Percentiles rank a stretch among this genome's conserved stretches.
phyloP scores from a whole-genome alignment of 2,797 vertebrate species.

The Ptychadena robeensis region DNA sequence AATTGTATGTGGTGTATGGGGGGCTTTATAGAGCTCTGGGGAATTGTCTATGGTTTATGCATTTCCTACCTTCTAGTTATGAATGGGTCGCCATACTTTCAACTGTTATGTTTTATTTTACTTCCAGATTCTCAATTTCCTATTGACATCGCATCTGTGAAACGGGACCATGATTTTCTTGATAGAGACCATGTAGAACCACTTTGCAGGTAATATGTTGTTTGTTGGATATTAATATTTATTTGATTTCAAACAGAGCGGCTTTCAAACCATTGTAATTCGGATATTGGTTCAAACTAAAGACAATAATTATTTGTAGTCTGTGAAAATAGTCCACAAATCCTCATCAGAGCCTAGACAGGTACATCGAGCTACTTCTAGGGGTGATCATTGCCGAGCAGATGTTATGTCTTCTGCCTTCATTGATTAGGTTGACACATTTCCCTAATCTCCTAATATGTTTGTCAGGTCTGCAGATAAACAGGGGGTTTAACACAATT shows the following conservation, averaged over 20 bases:
- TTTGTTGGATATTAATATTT: not conserved
- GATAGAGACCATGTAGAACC: constrained; percentile 98
- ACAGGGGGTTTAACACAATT: too few species aligned
- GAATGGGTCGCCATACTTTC: not conserved
- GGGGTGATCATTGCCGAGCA: too few species aligned
- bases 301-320: too few species aligned
- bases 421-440: not conserved
- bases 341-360: too few species aligned
- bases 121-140: constrained; percentile 92
- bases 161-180: constrained; percentile 98
- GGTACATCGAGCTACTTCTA: too few species aligned
- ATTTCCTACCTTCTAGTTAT: not conserved
- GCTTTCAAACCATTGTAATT: too few species aligned
- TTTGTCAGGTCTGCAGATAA: too few species aligned
- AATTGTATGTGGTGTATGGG: too few species aligned
- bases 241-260: not conserved
- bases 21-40: not conserved
- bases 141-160: constrained; percentile 94
- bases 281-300: too few species aligned
- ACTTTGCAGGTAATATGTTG: constrained; percentile 83
- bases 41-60: not conserved
- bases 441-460: not conserved
- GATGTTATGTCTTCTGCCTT: too few species aligned
- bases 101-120: constrained; percentile 51
- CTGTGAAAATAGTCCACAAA: too few species aligned